Percentiles rank a stretch among this genome's conserved stretches.
Conservation (phyloP, 2,113 vertebrate genomes). For the Sebastes fasciatus region DNA sequence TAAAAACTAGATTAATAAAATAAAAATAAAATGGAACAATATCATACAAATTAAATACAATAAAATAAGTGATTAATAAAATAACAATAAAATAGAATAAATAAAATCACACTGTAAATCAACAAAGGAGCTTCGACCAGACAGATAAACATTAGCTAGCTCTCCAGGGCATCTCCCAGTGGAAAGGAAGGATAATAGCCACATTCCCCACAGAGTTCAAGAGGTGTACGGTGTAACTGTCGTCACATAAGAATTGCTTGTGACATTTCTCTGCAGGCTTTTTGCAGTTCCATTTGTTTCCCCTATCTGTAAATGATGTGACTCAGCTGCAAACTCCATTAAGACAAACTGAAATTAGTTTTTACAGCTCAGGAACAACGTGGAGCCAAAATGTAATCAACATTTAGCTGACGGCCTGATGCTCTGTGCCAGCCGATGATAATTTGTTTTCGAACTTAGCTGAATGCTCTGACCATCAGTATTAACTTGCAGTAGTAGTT, state of each 20-base stretch:
- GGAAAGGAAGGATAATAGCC: conserved; percentile 47
- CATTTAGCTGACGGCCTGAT: conserved; percentile 60
- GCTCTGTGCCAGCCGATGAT: conserved; percentile 39
- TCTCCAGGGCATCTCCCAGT: conserved; percentile 41
- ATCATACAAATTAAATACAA: too few species aligned
- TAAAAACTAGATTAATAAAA: too few species aligned
- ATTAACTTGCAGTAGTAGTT: conserved; percentile 36
- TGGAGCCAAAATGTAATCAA: conserved; percentile 68
- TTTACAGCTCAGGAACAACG: conserved; percentile 70
- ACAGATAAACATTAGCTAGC: conserved; percentile 60
- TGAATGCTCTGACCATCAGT: conserved; percentile 29
- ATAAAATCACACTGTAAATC: conserved; percentile 19
- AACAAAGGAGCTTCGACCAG: conserved; percentile 43
- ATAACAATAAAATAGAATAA: too few species aligned
- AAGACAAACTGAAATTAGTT: conserved; percentile 71
- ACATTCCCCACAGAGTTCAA: conserved; percentile 55
- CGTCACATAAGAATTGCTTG: conserved; percentile 60
- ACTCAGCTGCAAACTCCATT: conserved; percentile 74
- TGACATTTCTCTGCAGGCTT: conserved; percentile 69
- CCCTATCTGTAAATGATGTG: conserved; percentile 63
- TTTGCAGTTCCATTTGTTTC: conserved; percentile 67
- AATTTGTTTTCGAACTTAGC: conserved; percentile 64
- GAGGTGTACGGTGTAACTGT: conserved; percentile 50
- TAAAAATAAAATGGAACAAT: too few species aligned
- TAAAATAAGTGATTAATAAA: too few species aligned